Evolutionary conservation across 2,888 invertebrate species (phyloP), one percentile per base, ranked within the genome.

Genomic region (Mythimna lalbum): DNA sequence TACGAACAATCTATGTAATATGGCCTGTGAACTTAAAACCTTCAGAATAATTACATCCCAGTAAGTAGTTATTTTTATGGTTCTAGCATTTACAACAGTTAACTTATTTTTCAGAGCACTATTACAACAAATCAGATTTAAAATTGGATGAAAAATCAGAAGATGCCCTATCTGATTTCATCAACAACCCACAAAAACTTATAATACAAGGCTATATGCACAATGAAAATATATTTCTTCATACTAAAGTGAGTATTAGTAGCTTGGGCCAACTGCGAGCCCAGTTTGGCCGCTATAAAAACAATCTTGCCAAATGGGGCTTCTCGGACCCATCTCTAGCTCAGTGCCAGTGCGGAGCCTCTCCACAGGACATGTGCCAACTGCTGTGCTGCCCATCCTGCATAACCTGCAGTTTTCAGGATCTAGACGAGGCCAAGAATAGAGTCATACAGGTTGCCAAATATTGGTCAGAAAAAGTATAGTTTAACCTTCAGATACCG

Each of bases 151-250:
- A 84, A 12, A 87, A 88, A 76, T 88, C 91, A 47, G 93, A 93
- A 74, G 91, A 93, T 73, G 86, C 88, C 10, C 76, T 96, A 39
- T 84, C 90, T 65, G 93, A 95, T 74, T 96, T 96, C 68, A 89
- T 95, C 63, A 92, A 93, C 76, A 93, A 93, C 79, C 86, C 95
- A 64, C 93, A 94, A 84, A 89, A 86, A 70, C 79, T 94, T 17
- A 76, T 93, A 59, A 83, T 96, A 61, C 95, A 95, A 87, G 87
- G 88, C 52, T 86, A 78, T 73, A 53, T 90, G 36, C 73, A 75
- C 23, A 80, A 89, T 79, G 88, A 90, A 64, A 85, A 89, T 74
- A 82, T 94, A 64, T 65, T 81, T 66, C 84, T 94, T 57, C 80
- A 87, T 62, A 90, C 89, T 62, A 89, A 91, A 87, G 92, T 93